Evolutionary conservation across 2,113 vertebrate species (phyloP).

Genomic region (Orcinus orca): DNA sequence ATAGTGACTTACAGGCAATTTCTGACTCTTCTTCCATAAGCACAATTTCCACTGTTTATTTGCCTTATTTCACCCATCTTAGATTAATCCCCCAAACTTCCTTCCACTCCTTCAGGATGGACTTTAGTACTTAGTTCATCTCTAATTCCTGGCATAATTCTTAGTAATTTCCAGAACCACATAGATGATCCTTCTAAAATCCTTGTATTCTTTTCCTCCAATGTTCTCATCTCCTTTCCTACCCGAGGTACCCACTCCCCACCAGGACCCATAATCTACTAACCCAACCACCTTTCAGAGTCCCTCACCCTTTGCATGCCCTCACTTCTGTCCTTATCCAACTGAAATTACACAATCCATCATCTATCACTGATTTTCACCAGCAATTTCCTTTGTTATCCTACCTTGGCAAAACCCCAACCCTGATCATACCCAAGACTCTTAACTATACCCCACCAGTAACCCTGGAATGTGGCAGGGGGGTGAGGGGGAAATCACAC

Average conservation of each 20-base stretch:
- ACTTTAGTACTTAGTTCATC: neutral
- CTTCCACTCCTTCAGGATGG: neutral
- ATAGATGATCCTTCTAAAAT: neutral
- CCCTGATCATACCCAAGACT: neutral
- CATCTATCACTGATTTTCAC: neutral
- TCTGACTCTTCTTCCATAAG: neutral
- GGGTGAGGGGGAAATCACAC: fast-evolving
- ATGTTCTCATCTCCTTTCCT: neutral
- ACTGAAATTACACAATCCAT: constrained; percentile 10
- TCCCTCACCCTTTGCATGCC: neutral
- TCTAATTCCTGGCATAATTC: neutral
- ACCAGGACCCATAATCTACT: neutral
- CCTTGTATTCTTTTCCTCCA: neutral
- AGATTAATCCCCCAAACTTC: neutral
- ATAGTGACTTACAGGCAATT: neutral
- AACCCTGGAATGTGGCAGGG: neutral
- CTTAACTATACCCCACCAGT: neutral
- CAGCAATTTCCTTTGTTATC: neutral
- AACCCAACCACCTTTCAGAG: neutral
- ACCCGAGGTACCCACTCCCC: neutral
- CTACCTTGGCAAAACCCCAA: neutral
- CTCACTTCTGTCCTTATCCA: neutral
- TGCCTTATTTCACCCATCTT: neutral
- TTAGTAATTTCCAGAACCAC: constrained; percentile 11
- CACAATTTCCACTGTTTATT: constrained; percentile 15